These are phyloP conservation scores for Limanda limanda DNA, from an alignment of 2,113 vertebrate species.

Conservation along the genomic window DNA sequence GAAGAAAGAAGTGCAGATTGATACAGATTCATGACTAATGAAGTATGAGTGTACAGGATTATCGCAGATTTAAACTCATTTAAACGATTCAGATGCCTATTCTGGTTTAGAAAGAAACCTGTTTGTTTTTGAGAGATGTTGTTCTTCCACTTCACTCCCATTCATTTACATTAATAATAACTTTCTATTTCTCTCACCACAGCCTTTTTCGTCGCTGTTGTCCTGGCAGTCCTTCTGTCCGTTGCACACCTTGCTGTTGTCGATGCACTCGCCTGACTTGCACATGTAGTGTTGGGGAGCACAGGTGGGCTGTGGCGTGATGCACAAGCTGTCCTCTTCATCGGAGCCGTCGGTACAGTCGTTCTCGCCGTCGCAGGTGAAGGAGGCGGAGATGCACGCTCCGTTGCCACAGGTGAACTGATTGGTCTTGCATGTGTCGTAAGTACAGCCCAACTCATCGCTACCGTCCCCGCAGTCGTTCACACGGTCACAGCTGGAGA, in stretches of 20 bases:
- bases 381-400: constrained; percentile 62
- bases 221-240: constrained; percentile 90
- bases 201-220: constrained; percentile 92
- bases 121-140: too few relatives aligned
- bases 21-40: too few relatives aligned
- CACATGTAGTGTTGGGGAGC: constrained; percentile 91
- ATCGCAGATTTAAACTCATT: too few relatives aligned
- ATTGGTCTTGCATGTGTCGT: constrained; percentile 67
- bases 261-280: constrained; percentile 90
- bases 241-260: constrained; percentile 88
- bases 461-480: constrained; percentile 87
- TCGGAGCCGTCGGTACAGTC: constrained; percentile 81
- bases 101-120: too few relatives aligned
- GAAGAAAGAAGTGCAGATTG: not conserved
- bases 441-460: constrained; percentile 88
- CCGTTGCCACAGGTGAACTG: constrained; percentile 81
- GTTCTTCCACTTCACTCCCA: too few relatives aligned
- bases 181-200: constrained; percentile 78
- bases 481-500: constrained; percentile 74
- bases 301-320: constrained; percentile 72
- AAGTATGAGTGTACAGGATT: too few relatives aligned
- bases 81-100: too few relatives aligned
- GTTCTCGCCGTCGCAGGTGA: constrained; percentile 66
- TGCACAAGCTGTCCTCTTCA: constrained; percentile 73
- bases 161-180: not conserved